Base-by-base conservation (phyloP, 2,888 invertebrate species). In the Drepanosiphum platanoidis region DNA sequence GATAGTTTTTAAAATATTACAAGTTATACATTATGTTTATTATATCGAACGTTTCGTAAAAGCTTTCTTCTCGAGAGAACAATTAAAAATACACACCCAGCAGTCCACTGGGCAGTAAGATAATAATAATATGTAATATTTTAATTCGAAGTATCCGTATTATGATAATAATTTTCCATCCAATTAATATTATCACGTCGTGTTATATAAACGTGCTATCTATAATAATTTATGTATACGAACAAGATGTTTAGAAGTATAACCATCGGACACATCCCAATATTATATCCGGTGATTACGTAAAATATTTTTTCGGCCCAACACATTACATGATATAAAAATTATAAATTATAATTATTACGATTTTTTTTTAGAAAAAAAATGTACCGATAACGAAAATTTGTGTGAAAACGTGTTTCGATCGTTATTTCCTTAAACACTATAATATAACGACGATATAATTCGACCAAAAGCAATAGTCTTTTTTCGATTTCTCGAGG, bases 381-480 rank as follows among this genome's bases (percentile, higher is more conserved):
- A 52, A 52, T 22, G 9, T 18, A 52, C 5, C 18, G 22, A 46
- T 15, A 15, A 52, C 52, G 5, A 46, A 46, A 52, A 52, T 52
- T n/a, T n/a, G n/a, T n/a, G n/a, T n/a, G n/a, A n/a, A n/a, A 22
- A 22, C 22, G 22, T 5, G 52, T 52, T 52, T 18, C 22, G 52
- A 5, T 52, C 8, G 42, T 9, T 46, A 18, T 72, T 3, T 9
- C 42, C 15, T 72, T 30, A 18, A n/a, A 72, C 32, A 74, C 22
- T 74, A 46, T 74, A 30, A 34, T 52, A 11, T n/a, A 52, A 75
- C 52, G n/a, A 30, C 32, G n/a, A 30, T 22, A 36, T 52, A 61
- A 61, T n/a, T n/a, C 27, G n/a, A 75, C 27, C 13, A 52, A 75
- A 75, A 75, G 36, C n/a, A 36, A 34, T 58, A n/a, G n/a, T 75